phyloP scores from a whole-genome alignment of 37 sponge, comb jelly and placozoan genomes.

The Haliclona indistincta region DNA sequence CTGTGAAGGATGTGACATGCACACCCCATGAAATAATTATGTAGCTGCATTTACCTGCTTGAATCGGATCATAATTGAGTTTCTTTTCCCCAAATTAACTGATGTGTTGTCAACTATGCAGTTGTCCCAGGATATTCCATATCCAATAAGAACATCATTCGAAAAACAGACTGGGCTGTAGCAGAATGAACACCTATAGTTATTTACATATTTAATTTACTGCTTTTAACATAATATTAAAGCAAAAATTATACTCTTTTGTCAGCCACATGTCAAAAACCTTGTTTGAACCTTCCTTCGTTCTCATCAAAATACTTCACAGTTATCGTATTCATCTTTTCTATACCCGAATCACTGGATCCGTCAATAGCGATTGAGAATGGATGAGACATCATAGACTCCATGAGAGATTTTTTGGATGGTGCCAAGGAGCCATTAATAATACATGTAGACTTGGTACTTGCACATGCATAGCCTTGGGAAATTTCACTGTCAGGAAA shows the following conservation, averaged over 20 bases:
- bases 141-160: constrained; percentile 21
- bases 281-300: no score
- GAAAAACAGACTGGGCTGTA: no score
- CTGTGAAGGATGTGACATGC: constrained; percentile 59
- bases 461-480: constrained; percentile 30
- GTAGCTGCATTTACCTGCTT: constrained; percentile 26
- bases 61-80: constrained; percentile 43
- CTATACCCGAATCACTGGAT: constrained; percentile 61
- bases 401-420: constrained; percentile 18
- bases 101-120: constrained; percentile 75
- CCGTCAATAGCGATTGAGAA: constrained; percentile 69
- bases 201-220: no score
- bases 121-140: constrained; percentile 43
- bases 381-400: constrained; percentile 48
- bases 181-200: no score
- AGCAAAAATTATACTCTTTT: no score
- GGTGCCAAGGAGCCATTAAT: constrained; percentile 58
- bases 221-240: no score
- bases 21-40: constrained; percentile 59
- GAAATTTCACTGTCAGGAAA: constrained; percentile 60
- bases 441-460: constrained; percentile 76
- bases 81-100: constrained; percentile 57
- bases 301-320: constrained; percentile 33
- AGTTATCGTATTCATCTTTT: constrained; percentile 72
- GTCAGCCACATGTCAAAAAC: constrained; percentile 71